phyloP scores from a whole-genome alignment of 2,113 vertebrate genomes.

The Podocnemis expansa region DNA sequence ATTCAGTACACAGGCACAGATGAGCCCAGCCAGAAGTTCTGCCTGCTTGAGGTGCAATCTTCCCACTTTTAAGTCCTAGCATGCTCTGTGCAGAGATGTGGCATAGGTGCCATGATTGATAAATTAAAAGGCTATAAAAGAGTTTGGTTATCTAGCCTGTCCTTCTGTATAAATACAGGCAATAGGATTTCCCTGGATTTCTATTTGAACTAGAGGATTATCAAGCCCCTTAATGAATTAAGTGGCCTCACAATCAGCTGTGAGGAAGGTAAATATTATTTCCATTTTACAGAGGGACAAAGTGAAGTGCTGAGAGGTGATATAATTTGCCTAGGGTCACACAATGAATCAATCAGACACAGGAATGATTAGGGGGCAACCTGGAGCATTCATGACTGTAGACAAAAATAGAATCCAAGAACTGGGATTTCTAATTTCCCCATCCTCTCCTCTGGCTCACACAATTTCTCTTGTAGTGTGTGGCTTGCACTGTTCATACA shows the following conservation, averaged over 20 bases:
- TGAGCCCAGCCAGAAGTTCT: not conserved
- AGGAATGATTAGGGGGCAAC: fast-evolving
- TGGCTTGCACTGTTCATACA: not conserved
- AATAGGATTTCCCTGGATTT: not conserved
- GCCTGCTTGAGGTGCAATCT: not conserved
- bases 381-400: fast-evolving
- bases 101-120: not conserved
- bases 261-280: not conserved
- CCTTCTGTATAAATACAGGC: not conserved
- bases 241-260: not conserved
- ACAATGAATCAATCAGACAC: not conserved
- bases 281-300: not conserved
- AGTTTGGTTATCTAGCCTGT: not conserved
- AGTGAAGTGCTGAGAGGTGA: not conserved
- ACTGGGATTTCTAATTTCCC: fast-evolving
- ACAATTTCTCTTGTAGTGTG: not conserved
- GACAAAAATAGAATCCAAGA: not conserved
- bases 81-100: not conserved
- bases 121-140: not conserved
- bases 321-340: not conserved
- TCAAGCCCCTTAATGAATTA: not conserved
- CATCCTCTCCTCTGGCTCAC: not conserved
- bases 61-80: not conserved
- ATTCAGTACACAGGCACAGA: not conserved
- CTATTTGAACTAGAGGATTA: not conserved